Conservation (phyloP, 2,888 invertebrate species). For the Drosophila infuscata region DNA sequence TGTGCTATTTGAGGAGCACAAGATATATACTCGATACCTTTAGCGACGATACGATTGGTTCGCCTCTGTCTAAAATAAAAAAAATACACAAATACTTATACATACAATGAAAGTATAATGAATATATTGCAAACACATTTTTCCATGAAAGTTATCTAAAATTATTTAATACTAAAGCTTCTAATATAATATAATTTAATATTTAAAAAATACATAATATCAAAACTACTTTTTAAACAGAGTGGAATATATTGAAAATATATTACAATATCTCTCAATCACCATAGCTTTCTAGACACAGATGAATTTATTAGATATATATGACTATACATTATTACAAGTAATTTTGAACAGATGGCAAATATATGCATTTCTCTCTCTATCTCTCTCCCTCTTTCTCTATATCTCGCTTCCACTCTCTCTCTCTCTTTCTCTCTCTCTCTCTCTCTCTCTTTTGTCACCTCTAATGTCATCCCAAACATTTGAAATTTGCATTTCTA, state of each 20-base stretch:
- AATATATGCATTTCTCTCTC: background rate
- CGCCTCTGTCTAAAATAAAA: background rate
- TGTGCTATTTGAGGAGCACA: slow-evolving; percentile 29
- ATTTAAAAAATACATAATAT: background rate
- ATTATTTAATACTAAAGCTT: too few relatives aligned
- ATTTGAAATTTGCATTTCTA: background rate
- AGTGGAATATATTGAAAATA: background rate
- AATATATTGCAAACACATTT: background rate
- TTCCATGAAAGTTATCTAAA: background rate
- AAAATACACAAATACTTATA: too few relatives aligned
- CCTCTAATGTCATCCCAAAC: background rate
- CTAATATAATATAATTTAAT: too few relatives aligned
- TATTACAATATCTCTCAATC: background rate
- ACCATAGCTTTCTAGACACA: background rate
- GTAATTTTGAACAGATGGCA: background rate
- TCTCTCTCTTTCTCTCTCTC: background rate
- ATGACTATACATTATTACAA: background rate
- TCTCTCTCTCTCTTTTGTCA: background rate
- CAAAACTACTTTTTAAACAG: background rate
- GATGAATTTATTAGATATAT: background rate
- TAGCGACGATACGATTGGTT: slow-evolving; percentile 24
- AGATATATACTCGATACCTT: slow-evolving; percentile 32
- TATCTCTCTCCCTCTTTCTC: too few relatives aligned
- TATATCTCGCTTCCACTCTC: background rate
- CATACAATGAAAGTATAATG: background rate